Conservation (phyloP, 2,797 vertebrate genomes). For the Anas flavirostris region DNA sequence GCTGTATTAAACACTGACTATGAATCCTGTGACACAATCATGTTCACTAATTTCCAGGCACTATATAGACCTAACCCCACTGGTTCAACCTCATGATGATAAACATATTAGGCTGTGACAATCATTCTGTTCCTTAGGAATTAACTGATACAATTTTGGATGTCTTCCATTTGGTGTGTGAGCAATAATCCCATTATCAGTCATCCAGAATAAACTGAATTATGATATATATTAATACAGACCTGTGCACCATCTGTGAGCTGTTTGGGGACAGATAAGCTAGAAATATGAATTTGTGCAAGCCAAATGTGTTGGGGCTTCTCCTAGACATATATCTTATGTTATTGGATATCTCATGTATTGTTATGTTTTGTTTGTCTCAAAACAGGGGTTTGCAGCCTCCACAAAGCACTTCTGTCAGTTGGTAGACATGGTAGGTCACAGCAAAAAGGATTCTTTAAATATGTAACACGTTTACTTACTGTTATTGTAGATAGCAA, state of each 20-base stretch:
- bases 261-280: constrained; percentile 4
- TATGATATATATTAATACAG: not conserved
- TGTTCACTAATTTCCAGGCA: not conserved
- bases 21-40: not conserved
- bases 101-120: constrained; percentile 1
- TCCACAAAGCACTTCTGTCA: not conserved
- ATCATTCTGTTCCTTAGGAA: not conserved
- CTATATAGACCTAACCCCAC: not conserved
- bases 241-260: not conserved
- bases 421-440: not conserved
- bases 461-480: not conserved
- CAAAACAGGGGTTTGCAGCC: not conserved
- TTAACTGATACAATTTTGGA: not conserved
- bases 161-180: constrained; percentile 7
- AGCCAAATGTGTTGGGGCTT: not conserved
- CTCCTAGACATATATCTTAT: not conserved
- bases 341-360: not conserved
- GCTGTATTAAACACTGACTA: not conserved
- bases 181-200: constrained; percentile 59
- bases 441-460: not conserved
- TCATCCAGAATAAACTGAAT: constrained; percentile 46
- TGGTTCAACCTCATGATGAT: not conserved
- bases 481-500: not conserved
- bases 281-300: not conserved
- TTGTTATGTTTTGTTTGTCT: not conserved